Evolutionary conservation across 2,888 invertebrate species (phyloP).

Genomic region (Lathronympha strigana): DNA sequence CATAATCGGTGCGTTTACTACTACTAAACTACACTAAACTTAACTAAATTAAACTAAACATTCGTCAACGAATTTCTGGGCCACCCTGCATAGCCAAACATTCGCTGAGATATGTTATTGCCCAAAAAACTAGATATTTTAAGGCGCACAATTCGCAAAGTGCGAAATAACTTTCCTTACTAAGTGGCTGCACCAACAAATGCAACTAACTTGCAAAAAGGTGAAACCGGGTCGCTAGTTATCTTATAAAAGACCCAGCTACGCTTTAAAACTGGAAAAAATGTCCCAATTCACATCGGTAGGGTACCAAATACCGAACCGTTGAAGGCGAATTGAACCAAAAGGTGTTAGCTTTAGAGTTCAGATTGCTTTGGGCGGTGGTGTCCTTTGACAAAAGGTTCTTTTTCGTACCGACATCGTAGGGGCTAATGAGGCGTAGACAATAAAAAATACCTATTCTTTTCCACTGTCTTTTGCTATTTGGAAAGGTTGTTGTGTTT

Average conservation of each 20-base stretch:
- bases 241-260: constrained; percentile 55
- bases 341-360: constrained; percentile 44
- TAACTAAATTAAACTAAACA: too few species aligned
- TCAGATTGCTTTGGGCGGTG: constrained; percentile 40
- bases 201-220: constrained; percentile 42
- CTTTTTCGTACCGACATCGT: constrained; percentile 52
- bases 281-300: constrained; percentile 57
- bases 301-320: constrained; percentile 43
- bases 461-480: constrained; percentile 46
- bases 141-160: constrained; percentile 32
- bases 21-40: too few species aligned
- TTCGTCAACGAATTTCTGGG: too few species aligned
- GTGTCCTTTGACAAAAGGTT: constrained; percentile 60
- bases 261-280: constrained; percentile 59
- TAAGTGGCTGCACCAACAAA: constrained; percentile 41
- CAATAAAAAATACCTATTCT: constrained; percentile 60
- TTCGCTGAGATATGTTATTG: background rate
- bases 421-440: constrained; percentile 66
- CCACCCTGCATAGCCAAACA: background rate
- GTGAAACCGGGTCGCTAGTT: constrained; percentile 42
- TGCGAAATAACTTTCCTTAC: constrained; percentile 38
- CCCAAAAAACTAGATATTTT: constrained; percentile 26
- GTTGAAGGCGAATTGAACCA: constrained; percentile 39
- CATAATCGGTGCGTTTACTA: too few species aligned
- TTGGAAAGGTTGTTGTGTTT: constrained; percentile 34